Conservation (phyloP, 2,113 vertebrate species). For the Nansenia antarctica region DNA sequence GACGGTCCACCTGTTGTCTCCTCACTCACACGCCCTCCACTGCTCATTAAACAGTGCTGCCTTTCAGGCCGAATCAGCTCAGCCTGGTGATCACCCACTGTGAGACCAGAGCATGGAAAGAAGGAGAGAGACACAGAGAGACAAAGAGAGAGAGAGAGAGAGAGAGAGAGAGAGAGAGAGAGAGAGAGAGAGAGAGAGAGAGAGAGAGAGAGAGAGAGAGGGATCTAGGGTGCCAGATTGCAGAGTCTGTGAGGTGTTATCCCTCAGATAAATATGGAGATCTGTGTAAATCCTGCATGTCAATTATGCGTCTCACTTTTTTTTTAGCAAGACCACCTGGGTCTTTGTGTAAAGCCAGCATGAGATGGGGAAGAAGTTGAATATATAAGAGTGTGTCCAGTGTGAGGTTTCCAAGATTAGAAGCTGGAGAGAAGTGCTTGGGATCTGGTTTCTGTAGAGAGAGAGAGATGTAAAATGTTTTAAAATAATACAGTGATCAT, state of each 20-base stretch:
- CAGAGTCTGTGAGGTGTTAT: slow-evolving; percentile 65
- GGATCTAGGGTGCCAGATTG: slow-evolving; percentile 56
- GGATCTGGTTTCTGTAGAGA: not conserved
- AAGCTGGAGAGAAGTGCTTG: not conserved
- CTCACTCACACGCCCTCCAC: slow-evolving; percentile 45
- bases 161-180: slow-evolving; percentile 26
- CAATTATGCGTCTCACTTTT: slow-evolving; percentile 64
- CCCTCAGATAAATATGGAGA: slow-evolving; percentile 73
- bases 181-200: slow-evolving; percentile 22
- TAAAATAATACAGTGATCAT: too few relatives aligned
- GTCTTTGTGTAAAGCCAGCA: slow-evolving; percentile 32
- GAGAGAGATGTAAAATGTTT: too few relatives aligned
- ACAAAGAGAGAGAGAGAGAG: slow-evolving; percentile 6
- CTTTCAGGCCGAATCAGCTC: slow-evolving; percentile 70
- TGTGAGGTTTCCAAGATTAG: not conserved
- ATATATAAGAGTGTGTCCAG: slow-evolving; percentile 10
- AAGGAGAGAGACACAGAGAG: slow-evolving; percentile 1
- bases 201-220: not conserved
- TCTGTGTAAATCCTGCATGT: slow-evolving; percentile 58
- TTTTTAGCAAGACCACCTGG: slow-evolving; percentile 43
- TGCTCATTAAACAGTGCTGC: slow-evolving; percentile 65
- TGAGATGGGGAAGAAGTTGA: not conserved
- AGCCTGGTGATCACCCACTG: slow-evolving; percentile 63
- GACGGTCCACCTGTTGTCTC: slow-evolving; percentile 74
- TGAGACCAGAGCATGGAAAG: slow-evolving; percentile 41